Base-by-base conservation (phyloP, 1,140 invertebrate species). In the Drosophila neocordata region DNA sequence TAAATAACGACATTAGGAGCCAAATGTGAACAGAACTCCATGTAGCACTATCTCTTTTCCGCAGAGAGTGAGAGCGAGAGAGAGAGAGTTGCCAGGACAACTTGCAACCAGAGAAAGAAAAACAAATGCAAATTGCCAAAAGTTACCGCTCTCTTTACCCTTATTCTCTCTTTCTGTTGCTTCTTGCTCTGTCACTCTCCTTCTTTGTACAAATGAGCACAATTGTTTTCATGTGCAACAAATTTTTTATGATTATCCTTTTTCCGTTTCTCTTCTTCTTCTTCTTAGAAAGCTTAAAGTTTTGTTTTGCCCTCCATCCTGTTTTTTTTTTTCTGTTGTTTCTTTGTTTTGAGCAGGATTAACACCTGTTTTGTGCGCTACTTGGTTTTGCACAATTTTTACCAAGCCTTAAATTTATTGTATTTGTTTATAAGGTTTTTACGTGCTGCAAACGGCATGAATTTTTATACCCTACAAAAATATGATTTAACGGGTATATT, bases 381-480 rank as follows among this genome's bases (percentile, higher is more conserved):
- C 69, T 48, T 69, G 70, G 22, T 20, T 44, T 56, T 56, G 65
- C 58, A 55, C 74, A 69, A 20, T 69, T 77, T 77, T 73, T 77
- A 59, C 67, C 78, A 85, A 85, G 82, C 82, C 78, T 67, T 58
- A 63, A 87, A 85, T 85, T 85, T 85, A 85, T 85, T 87, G 78
- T 85, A 74, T 87, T 85, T 85, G 82, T 85, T 85, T 85, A 87
- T 79, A 85, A 82, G 82, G 82, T 85, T 85, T 87, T 77, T 85
- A 83, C 82, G 83, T 87, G 81, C 78, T 56, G 27, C 41, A 48
- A 48, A 48, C 9, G 41, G 79, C 66, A 87, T 73, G 58, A 57
- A 35, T 37, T 37, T 57, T 65, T 65, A 67, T 77, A 62, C 58
- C 62, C 55, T 20, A 8, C 12, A 57, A 20, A 44, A 1, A 1